phyloP scores from a whole-genome alignment of 2,113 vertebrate species.

The Hiodon tergisus region DNA sequence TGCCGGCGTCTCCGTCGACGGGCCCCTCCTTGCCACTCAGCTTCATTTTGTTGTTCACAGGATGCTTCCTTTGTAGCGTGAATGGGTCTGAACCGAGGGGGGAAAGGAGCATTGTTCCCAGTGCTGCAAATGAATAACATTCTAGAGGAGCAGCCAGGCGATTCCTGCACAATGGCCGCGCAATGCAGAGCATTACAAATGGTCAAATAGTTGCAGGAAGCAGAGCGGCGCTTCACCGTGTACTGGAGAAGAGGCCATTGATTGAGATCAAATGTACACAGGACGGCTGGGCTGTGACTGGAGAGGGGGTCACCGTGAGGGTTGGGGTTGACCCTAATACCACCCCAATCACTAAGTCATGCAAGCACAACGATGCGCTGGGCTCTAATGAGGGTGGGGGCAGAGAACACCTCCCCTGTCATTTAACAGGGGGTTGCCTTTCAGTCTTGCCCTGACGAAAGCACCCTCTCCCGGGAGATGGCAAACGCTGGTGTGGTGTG shows the following conservation, averaged over 20 bases:
- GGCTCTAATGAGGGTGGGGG: too few species aligned
- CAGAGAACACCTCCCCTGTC: too few species aligned
- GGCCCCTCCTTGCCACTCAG: neutral
- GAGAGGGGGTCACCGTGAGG: neutral
- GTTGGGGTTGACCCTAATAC: neutral
- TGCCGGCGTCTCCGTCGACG: neutral
- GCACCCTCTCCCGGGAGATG: too few species aligned
- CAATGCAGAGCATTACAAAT: conserved; percentile 2
- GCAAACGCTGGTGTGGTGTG: too few species aligned
- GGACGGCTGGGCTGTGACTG: too few species aligned
- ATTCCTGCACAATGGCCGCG: conserved; percentile 26
- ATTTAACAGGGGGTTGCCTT: too few species aligned
- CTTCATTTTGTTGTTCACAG: neutral
- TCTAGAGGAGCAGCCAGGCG: conserved; percentile 29
- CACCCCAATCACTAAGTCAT: neutral
- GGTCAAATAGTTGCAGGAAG: neutral
- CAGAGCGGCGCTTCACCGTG: neutral
- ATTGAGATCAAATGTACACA: neutral
- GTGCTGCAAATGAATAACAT: conserved; percentile 46
- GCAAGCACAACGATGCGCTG: too few species aligned
- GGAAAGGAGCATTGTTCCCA: conserved; percentile 32
- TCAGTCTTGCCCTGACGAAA: too few species aligned
- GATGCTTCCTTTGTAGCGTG: neutral
- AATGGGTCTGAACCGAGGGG: neutral
- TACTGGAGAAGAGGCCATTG: neutral